Percentiles rank a stretch among this genome's conserved stretches.
phyloP scores from a whole-genome alignment of 2,113 vertebrate genomes.

The Ptilonorhynchus violaceus region DNA sequence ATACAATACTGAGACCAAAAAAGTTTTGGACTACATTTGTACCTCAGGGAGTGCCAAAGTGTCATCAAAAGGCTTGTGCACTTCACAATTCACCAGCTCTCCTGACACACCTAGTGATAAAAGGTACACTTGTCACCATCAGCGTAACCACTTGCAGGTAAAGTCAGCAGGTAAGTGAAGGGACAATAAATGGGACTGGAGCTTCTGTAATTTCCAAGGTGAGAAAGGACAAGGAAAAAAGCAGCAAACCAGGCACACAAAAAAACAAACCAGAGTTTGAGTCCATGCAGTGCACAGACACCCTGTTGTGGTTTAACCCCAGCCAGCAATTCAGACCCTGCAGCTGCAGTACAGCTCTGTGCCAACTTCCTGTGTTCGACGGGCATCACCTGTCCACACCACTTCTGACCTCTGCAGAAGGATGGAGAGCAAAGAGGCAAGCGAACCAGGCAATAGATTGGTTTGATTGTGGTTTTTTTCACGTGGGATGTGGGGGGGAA shows the following conservation, averaged over 20 bases:
- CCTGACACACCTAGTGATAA: neutral
- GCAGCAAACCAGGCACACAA: neutral
- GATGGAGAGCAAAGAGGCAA: neutral
- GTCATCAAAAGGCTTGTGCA: neutral
- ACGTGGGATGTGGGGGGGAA: too few relatives aligned
- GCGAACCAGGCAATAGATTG: neutral
- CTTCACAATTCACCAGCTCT: neutral
- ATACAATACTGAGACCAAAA: neutral
- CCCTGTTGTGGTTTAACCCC: neutral
- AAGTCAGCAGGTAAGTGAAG: neutral
- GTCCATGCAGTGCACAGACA: neutral
- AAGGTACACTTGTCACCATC: neutral
- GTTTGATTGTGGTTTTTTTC: neutral
- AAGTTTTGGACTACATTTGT: neutral
- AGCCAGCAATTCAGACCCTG: neutral
- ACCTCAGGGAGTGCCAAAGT: neutral
- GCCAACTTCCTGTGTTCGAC: neutral
- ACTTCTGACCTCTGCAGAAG: neutral
- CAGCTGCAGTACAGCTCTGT: neutral
- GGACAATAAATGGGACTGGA: neutral
- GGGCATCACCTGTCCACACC: neutral
- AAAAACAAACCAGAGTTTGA: neutral
- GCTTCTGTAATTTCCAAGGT: neutral
- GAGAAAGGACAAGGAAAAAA: neutral
- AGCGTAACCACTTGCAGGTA: neutral